Evolutionary conservation across 2,888 invertebrate genomes (phyloP), one percentile per base, ranked within the genome.

Genomic region (Baccha elongata): DNA sequence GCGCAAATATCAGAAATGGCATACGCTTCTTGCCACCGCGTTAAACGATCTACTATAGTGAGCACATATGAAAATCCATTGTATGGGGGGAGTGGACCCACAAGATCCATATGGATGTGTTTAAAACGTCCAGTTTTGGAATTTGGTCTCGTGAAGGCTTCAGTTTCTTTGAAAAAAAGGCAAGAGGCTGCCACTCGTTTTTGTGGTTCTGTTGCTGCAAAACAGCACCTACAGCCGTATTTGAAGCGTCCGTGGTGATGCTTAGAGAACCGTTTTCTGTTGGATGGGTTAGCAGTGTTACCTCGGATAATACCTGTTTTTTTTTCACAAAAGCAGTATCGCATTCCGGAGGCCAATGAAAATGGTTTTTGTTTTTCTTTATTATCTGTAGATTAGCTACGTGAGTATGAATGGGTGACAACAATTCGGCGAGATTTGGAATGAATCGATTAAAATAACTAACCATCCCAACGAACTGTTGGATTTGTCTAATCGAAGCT

Each of bases 391-490:
- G 46, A 29, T n/a, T 13, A 17, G 80, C 55, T 15, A 75, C 8
- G 19, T 75, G 64, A 15, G 74, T 26, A n/a, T 84, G 62, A 23
- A 85, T 60, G 11, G 79, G 64, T n/a, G 71, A 19, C 26, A 75
- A 50, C 53, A 84, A 48, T 62, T 72, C 29, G 10, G 64, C 85
- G 8, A 62, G 32, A 21, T 58, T 68, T 29, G 69, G 76, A 37
- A 84, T 73, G 26, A 73, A 80, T 11, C 76, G 32, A 15, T 74
- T 67, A 19, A 75, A 84, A 44, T 72, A 84, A 46, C 72, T 84
- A 19, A 75, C 19, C 65, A 84, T 73, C 17, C 75, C 76, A 11
- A 80, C 44, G 42, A 76, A 84, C 29, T 74, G 65, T 50, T 75
- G 69, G 2, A 79, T 55, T 73, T 80, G 64, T n/a, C 72, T 55